Conservation (phyloP, 2,797 vertebrate genomes). For the Sphenodon punctatus region DNA sequence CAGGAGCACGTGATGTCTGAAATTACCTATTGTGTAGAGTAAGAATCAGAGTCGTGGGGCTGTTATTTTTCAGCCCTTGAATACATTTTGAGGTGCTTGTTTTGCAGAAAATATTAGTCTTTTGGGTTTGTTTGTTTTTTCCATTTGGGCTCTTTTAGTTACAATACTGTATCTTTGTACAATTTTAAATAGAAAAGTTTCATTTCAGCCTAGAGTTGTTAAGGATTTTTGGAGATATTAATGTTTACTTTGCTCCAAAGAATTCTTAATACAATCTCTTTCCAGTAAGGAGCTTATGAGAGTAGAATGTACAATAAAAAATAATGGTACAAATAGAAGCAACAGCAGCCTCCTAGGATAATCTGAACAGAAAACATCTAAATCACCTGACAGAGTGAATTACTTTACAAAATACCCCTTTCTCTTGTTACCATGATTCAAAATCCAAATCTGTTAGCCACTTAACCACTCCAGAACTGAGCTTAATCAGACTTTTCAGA, state of each 20-base stretch:
- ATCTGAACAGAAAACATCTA: slow-evolving; percentile 57
- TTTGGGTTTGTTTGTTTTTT: background rate
- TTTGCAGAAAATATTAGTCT: slow-evolving; percentile 9
- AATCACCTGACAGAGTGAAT: slow-evolving; percentile 58
- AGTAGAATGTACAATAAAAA: slow-evolving; percentile 36
- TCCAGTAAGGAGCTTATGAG: background rate
- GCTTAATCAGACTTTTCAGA: too few relatives aligned
- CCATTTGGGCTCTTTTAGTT: background rate
- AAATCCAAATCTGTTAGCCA: too few relatives aligned
- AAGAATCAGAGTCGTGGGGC: too few relatives aligned
- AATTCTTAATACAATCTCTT: background rate
- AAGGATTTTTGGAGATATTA: slow-evolving; percentile 29
- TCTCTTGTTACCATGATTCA: too few relatives aligned
- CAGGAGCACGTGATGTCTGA: too few relatives aligned
- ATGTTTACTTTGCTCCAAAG: background rate
- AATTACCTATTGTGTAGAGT: too few relatives aligned
- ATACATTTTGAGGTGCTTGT: slow-evolving; percentile 5
- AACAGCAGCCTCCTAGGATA: slow-evolving; percentile 47
- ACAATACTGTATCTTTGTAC: slow-evolving; percentile 11
- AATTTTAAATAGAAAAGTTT: slow-evolving; percentile 8
- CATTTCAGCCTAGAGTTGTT: background rate
- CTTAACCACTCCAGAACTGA: too few relatives aligned
- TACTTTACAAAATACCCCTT: too few relatives aligned
- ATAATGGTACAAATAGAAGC: slow-evolving; percentile 48
- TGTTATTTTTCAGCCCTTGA: too few relatives aligned